Evolutionary conservation across 2,888 invertebrate genomes (phyloP), one percentile per base, ranked within the genome.

Genomic region (Lasioglossum marginatum): DNA sequence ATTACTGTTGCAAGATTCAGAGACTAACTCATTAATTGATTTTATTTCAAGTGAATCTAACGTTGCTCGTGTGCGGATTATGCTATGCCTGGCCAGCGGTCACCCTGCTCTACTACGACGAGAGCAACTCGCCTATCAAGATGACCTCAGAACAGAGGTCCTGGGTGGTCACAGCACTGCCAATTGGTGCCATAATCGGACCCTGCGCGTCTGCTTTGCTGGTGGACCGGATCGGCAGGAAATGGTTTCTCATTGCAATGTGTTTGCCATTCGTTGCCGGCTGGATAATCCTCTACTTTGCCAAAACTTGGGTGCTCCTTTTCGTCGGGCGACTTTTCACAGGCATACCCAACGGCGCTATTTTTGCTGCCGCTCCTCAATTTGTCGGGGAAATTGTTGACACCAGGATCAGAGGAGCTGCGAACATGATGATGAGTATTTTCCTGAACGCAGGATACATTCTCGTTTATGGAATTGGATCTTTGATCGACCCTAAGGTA

Each of bases 321-420:
- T 73, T 87, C n/a, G 14, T 81, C 2, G 92, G 84, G 4, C 87
- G 90, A 75, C 78, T 92, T n/a, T 34, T 87, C 37, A 14, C 40
- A 27, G 92, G 92, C 1, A 0, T 89, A 2, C 84, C 88, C 5
- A 2, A 80, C 14, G 92, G 92, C 16, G 85, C 73, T 8, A 5
- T 40, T 27, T 89, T 10, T 40, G 40, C 78, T 2, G 63, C 72
- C 10, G 68, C 85, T 10, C 89, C 92, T 1, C 76, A 88, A 40
- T 92, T 92, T 37, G 14, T 88, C 2, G 88, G 90, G 23, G 92
- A 92, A 76, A 81, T 92, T 14, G 84, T 88, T 2, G 90, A 92
- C 19, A 73, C 83, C 12, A 87, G 48, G n/a, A 77, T 87, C 31
- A 89, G 92, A 76, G 92, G 92, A 8, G 86, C 83, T 1, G 57